Conservation (phyloP, 2,113 vertebrate species). For the Cyprinus carpio region DNA sequence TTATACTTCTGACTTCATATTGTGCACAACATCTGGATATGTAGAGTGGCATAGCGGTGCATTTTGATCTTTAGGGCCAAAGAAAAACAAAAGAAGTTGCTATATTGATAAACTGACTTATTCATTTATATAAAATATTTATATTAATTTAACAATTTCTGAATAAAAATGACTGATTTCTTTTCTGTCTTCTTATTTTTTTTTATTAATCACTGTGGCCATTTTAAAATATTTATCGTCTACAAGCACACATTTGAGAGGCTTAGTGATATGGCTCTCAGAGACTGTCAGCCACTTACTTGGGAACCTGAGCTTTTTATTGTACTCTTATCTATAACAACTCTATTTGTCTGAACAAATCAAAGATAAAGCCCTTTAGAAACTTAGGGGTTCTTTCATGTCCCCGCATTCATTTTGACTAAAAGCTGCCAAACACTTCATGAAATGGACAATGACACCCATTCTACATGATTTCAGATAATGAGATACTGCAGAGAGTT, state of each 20-base stretch:
- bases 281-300: background rate
- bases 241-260: background rate
- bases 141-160: background rate
- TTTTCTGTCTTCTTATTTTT: background rate
- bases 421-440: background rate
- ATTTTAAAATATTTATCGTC: background rate
- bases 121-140: no score
- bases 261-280: background rate
- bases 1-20: conserved; percentile 58
- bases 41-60: conserved; percentile 30
- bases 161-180: background rate
- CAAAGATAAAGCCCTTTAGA: conserved; percentile 13
- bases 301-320: conserved; percentile 17
- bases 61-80: background rate
- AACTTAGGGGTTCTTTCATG: conserved; percentile 28
- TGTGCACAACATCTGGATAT: conserved; percentile 65
- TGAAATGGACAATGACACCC: conserved; percentile 10
- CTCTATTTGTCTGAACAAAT: conserved; percentile 30
- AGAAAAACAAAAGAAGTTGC: no score
- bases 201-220: background rate
- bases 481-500: background rate
- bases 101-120: no score
- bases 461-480: conserved; percentile 25
- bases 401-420: conserved; percentile 20
- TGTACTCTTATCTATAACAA: conserved; percentile 29